Conservation (phyloP, 1,140 invertebrate genomes). For the Hylaeus volcanicus region DNA sequence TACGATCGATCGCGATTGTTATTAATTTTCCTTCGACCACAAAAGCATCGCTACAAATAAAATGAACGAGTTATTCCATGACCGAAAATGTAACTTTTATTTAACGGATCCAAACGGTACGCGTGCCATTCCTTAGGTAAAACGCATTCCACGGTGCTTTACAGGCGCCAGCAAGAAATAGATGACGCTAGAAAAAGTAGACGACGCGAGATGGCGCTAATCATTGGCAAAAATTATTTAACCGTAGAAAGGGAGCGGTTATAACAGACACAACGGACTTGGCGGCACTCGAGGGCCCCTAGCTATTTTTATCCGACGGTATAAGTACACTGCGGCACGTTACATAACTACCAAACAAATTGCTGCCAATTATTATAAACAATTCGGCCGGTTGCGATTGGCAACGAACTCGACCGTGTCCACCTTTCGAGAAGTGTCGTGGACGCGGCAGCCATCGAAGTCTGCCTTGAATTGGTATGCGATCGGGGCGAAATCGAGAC, state of each 20-base stretch:
- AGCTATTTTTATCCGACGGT: constrained; percentile 70
- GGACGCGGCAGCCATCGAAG: neutral
- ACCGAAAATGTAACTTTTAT: no score
- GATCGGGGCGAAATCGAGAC: constrained; percentile 48
- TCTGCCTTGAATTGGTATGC: constrained; percentile 61
- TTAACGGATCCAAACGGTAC: no score
- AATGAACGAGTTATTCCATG: no score
- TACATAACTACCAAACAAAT: constrained; percentile 74
- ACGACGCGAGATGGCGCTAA: neutral
- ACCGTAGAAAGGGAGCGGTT: constrained; percentile 57
- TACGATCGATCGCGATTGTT: no score
- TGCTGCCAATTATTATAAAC: constrained; percentile 77
- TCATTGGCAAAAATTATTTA: constrained; percentile 33
- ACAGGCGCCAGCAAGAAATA: neutral
- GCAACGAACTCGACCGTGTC: constrained; percentile 11
- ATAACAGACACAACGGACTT: constrained; percentile 64
- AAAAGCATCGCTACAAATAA: no score
- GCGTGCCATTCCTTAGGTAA: neutral
- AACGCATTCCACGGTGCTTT: neutral
- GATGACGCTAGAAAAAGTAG: neutral
- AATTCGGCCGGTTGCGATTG: constrained; percentile 59
- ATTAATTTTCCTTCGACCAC: no score
- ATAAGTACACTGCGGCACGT: constrained; percentile 69
- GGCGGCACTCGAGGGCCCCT: constrained; percentile 54
- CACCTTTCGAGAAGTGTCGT: neutral